Evolutionary conservation across 2,888 invertebrate genomes (phyloP), one percentile per base, ranked within the genome.

Genomic region (Pardosa pseudoannulata): DNA sequence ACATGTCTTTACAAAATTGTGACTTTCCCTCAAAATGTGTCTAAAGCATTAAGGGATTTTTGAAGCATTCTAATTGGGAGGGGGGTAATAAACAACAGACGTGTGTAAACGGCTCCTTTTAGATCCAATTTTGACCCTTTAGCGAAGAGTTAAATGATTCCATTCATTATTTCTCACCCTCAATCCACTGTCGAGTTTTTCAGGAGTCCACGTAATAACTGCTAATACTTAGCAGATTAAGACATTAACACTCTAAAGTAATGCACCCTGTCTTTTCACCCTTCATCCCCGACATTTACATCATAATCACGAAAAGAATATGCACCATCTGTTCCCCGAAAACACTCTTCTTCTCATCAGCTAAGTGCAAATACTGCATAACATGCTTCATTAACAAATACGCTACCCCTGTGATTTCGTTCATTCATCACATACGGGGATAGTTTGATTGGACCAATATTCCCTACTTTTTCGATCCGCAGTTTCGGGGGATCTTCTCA

Each of bases 351-450:
- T 27, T 23, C 36, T 80, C 80, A 80, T 80, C 73, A 80, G 80
- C 80, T 80, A 80, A 80, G 80, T 80, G 80, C 80, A 73, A 80
- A 80, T 73, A 80, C 74, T 74, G 80, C 73, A 80, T 73, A 80
- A 80, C 65, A 80, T 74, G 80, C 73, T 80, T 80, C 80, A 80
- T 80, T 80, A 80, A 74, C 67, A 80, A 80, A 74, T 80, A 67
- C 73, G 19, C 50, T 74, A 19, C 46, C 67, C 28, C 32, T 80
- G 73, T 74, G 80, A 80, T 80, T 74, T 74, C 67, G 68, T 80
- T 74, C 80, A 80, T 80, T 80, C 80, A 80, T 80, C 80, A 80
- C 50, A 56, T 39, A 56, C 23, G 39, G 73, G 50, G 79, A 65
- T 73, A 41, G 67, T 50, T 56, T 80, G 80, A 80, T 80, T 80